Evolutionary conservation across 1,140 invertebrate genomes (phyloP).

Genomic region (Caenorhabditis tropicalis): DNA sequence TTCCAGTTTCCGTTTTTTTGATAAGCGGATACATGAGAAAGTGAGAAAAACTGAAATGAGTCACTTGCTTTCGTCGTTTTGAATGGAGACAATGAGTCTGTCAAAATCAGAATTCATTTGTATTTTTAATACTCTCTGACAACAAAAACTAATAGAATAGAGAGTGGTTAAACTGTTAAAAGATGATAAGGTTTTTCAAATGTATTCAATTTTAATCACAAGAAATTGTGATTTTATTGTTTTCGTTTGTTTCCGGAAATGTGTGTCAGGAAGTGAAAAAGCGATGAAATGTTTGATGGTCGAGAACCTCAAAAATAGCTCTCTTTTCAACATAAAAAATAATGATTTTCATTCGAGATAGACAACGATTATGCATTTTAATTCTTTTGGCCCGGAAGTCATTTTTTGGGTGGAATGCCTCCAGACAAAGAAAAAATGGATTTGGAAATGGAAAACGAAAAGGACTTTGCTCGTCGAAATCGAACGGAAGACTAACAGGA

Average conservation of each 20-base stretch:
- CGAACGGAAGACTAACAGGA: constrained; percentile 14
- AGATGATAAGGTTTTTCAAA: too few relatives aligned
- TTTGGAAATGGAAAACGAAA: neutral
- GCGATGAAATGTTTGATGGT: neutral
- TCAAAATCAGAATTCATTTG: neutral
- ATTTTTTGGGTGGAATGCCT: neutral
- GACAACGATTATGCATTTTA: constrained; percentile 1
- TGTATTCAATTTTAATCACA: too few relatives aligned
- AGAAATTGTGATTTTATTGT: neutral
- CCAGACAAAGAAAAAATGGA: neutral
- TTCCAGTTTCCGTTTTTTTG: neutral
- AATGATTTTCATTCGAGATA: neutral
- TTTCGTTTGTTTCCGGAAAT: neutral
- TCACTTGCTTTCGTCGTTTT: neutral
- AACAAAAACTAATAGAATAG: neutral
- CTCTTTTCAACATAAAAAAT: neutral
- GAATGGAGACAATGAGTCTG: constrained; percentile 17
- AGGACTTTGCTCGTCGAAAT: neutral
- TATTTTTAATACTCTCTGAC: neutral
- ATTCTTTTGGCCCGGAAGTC: neutral
- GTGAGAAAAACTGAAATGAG: neutral
- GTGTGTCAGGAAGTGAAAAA: neutral
- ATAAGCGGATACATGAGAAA: neutral
- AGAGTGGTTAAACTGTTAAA: neutral
- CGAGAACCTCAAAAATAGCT: neutral